These are phyloP conservation scores for Campoplex nolae DNA, from an alignment of 2,888 invertebrate genomes.

Conservation along the genomic window DNA sequence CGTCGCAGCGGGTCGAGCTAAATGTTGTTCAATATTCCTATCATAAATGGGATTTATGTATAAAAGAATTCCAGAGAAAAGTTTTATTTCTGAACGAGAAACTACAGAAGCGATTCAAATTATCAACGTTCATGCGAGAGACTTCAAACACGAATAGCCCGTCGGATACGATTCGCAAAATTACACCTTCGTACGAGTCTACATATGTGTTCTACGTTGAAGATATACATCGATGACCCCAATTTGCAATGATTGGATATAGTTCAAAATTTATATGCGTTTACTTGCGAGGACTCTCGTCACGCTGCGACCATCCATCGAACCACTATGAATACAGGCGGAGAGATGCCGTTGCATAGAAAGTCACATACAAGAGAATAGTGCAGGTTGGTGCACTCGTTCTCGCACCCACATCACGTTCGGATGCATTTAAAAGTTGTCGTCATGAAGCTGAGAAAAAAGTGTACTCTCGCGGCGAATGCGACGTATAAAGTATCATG, in stretches of 20 bases:
- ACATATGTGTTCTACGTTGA: too few species aligned
- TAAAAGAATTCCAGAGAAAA: neutral
- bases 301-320: neutral
- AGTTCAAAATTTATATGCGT: neutral
- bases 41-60: neutral
- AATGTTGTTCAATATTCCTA: too few species aligned
- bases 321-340: neutral
- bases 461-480: neutral
- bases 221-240: neutral
- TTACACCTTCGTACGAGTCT: neutral
- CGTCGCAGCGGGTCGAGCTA: too few species aligned
- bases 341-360: neutral
- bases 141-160: neutral
- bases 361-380: neutral
- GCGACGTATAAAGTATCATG: neutral
- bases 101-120: neutral
- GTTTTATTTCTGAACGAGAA: neutral
- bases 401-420: neutral
- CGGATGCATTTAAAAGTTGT: neutral
- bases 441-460: neutral
- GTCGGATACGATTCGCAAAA: neutral
- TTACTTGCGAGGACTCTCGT: neutral
- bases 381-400: neutral
- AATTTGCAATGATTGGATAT: neutral
- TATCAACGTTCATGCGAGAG: neutral